Percentiles rank a stretch among this genome's conserved stretches.
phyloP scores from a whole-genome alignment of 2,888 invertebrate species.

The Rhamphomyia laevipes region DNA sequence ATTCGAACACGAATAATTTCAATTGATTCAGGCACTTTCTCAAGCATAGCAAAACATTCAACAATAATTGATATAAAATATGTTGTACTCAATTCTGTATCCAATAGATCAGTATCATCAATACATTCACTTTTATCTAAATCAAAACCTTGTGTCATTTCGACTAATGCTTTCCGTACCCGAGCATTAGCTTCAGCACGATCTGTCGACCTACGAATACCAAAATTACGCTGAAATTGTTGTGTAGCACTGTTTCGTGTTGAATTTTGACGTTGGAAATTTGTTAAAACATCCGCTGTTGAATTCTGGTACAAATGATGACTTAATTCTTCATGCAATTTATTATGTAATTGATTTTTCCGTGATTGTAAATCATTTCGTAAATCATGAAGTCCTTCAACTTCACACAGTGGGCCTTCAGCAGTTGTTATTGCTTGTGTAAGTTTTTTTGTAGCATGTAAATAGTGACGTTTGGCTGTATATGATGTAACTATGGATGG shows the following conservation, averaged over 20 bases:
- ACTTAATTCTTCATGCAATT: conserved; percentile 58
- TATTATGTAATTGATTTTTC: conserved; percentile 51
- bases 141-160: conserved; percentile 38
- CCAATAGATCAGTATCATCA: conserved; percentile 46
- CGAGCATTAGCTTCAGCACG: conserved; percentile 41
- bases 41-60: conserved; percentile 72
- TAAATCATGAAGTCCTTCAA: conserved; percentile 74
- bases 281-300: conserved; percentile 39
- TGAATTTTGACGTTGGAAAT: conserved; percentile 50
- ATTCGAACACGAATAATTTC: conserved; percentile 75
- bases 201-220: conserved; percentile 46
- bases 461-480: conserved; percentile 62
- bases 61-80: conserved; percentile 69
- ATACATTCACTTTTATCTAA: conserved; percentile 39
- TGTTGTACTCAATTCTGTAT: conserved; percentile 50
- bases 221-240: conserved; percentile 46
- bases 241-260: conserved; percentile 44
- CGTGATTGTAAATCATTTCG: conserved; percentile 55
- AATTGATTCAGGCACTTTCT: conserved; percentile 73
- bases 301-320: conserved; percentile 57
- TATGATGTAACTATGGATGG: conserved; percentile 54
- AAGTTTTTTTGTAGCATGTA: conserved; percentile 73
- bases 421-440: conserved; percentile 56
- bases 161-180: conserved; percentile 43
- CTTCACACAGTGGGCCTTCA: conserved; percentile 62